A percentile compares a stretch with the other conserved stretches of the same genome.
Evolutionary conservation across 2,797 vertebrate genomes (phyloP).

Genomic region (Fringilla coelebs): DNA sequence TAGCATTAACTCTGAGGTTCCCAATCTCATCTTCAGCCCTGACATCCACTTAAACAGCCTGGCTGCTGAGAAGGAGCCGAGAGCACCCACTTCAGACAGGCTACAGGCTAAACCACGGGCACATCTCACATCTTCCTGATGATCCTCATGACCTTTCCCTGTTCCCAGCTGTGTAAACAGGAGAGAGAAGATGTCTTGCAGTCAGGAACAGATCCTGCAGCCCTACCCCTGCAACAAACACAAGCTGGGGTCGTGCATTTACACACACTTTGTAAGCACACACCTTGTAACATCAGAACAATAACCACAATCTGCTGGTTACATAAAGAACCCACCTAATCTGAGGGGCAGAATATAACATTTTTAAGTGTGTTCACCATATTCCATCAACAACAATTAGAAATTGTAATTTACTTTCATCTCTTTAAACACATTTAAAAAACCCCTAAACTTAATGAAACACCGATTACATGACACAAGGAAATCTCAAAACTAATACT

Average conservation of each 20-base stretch:
- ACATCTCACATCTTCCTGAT: neutral
- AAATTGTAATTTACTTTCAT: neutral
- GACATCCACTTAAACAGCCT: neutral
- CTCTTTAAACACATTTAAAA: neutral
- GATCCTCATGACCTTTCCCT: neutral
- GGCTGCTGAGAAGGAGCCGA: accelerated
- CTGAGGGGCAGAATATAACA: neutral
- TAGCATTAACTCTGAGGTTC: neutral
- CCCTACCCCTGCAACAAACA: neutral
- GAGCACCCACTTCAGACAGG: neutral
- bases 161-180: neutral
- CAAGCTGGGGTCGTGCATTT: neutral
- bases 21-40: neutral
- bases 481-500: neutral
- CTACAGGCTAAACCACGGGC: neutral
- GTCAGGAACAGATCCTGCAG: neutral
- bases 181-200: neutral
- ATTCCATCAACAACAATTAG: neutral
- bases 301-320: neutral
- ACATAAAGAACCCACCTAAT: neutral
- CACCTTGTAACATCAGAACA: neutral
- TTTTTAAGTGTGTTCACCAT: neutral
- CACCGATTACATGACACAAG: neutral
- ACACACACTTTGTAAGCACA: neutral
- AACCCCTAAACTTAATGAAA: neutral